Evolutionary conservation across 2,113 vertebrate genomes (phyloP).

Genomic region (Paradoxurus hermaphroditus): DNA sequence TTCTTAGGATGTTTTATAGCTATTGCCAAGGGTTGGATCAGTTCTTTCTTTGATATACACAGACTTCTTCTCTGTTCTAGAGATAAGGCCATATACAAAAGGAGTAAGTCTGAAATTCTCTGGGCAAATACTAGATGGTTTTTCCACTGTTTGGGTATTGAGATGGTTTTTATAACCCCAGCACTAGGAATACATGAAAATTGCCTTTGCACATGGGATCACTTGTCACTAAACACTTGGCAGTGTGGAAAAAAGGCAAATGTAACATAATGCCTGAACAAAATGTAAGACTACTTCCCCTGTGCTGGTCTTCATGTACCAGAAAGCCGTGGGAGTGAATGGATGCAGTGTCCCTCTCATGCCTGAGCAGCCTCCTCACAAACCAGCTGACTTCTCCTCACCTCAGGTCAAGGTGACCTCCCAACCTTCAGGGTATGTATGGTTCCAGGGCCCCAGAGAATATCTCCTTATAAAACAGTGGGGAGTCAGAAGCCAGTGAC

Average conservation of each 20-base stretch:
- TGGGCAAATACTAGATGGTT: background rate
- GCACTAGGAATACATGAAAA: background rate
- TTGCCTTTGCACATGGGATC: background rate
- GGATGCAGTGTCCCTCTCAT: background rate
- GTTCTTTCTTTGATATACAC: background rate
- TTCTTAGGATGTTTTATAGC: background rate
- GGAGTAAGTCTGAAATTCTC: conserved; percentile 19
- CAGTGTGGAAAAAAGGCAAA: background rate
- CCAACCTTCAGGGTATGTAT: background rate
- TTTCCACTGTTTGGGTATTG: conserved; percentile 3
- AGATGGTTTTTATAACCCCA: background rate
- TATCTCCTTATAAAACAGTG: background rate
- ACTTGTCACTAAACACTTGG: background rate
- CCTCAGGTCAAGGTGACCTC: background rate
- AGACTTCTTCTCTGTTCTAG: conserved; percentile 1
- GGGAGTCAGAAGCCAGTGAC: background rate
- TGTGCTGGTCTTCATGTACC: background rate
- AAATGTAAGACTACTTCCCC: background rate
- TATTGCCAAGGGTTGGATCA: background rate
- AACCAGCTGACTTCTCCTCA: background rate
- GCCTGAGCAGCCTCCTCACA: background rate
- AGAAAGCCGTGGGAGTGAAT: background rate
- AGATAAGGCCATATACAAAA: background rate
- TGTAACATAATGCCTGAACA: background rate
- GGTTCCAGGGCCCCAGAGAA: background rate